These are phyloP conservation scores for Chymomyza costata DNA, from an alignment of 1,140 invertebrate genomes.

Conservation along the genomic window DNA sequence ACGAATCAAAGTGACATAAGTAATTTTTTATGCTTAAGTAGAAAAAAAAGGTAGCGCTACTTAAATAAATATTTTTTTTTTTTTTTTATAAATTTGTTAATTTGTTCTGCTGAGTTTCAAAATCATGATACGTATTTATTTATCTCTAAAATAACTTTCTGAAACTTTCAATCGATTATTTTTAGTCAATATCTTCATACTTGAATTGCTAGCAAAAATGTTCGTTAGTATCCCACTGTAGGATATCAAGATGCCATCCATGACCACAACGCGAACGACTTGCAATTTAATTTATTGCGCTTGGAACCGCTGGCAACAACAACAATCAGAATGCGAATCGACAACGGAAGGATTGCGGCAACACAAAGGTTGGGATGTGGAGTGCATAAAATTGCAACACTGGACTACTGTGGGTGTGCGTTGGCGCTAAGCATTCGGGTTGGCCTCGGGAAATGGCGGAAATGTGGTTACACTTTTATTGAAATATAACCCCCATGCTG, in stretches of 20 bases:
- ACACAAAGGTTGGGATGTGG: slow-evolving; percentile 55
- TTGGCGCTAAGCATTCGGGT: slow-evolving; percentile 44
- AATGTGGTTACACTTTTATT: slow-evolving; percentile 41
- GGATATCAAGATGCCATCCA: not conserved
- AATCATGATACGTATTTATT: too few relatives aligned
- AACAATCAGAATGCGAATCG: slow-evolving; percentile 13
- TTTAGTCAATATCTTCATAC: too few relatives aligned
- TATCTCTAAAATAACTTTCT: too few relatives aligned
- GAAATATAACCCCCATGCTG: slow-evolving; percentile 43
- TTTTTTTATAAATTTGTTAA: too few relatives aligned
- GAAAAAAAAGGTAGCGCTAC: too few relatives aligned
- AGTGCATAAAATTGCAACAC: slow-evolving; percentile 58
- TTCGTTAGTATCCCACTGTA: too few relatives aligned
- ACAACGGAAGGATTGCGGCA: slow-evolving; percentile 43
- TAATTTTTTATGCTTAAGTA: too few relatives aligned
- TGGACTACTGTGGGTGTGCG: not conserved
- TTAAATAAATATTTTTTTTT: too few relatives aligned
- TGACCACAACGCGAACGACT: slow-evolving; percentile 37
- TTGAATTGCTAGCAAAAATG: too few relatives aligned
- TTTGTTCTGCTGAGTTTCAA: too few relatives aligned
- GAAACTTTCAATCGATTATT: too few relatives aligned
- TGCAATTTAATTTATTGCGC: slow-evolving; percentile 57
- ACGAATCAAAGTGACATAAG: too few relatives aligned
- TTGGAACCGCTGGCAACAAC: slow-evolving; percentile 27
- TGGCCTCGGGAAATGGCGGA: slow-evolving; percentile 28